Conservation (phyloP, 1,140 invertebrate genomes). For the Hycleus cichorii region DNA sequence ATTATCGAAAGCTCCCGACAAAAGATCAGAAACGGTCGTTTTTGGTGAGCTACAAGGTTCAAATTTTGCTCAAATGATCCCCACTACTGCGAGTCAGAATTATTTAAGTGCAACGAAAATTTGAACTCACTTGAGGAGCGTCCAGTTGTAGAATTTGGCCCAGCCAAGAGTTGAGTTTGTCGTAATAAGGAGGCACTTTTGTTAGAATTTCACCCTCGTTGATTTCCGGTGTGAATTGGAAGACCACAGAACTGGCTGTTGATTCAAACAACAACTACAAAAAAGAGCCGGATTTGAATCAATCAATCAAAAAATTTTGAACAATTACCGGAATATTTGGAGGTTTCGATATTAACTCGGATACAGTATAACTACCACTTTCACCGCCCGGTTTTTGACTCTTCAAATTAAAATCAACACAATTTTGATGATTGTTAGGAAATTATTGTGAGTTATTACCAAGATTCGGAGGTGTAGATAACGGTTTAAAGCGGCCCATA, state of each 20-base stretch:
- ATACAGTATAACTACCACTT: slow-evolving; percentile 53
- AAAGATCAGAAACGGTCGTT: no score
- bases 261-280: slow-evolving; percentile 69
- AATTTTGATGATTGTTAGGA: neutral
- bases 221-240: slow-evolving; percentile 73
- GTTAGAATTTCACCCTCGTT: slow-evolving; percentile 44
- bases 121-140: slow-evolving; percentile 46
- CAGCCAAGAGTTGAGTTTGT: slow-evolving; percentile 90
- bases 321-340: slow-evolving; percentile 52
- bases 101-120: no score
- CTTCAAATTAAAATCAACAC: slow-evolving; percentile 41
- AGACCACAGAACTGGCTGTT: slow-evolving; percentile 75
- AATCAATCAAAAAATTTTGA: slow-evolving; percentile 30
- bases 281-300: slow-evolving; percentile 20
- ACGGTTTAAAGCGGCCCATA: slow-evolving; percentile 64
- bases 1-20: no score
- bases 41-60: no score
- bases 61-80: no score
- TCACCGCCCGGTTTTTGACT: slow-evolving; percentile 65
- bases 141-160: slow-evolving; percentile 89
- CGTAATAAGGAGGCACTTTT: slow-evolving; percentile 69
- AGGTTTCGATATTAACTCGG: slow-evolving; percentile 57
- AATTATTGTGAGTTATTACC: slow-evolving; percentile 47
- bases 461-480: slow-evolving; percentile 64
- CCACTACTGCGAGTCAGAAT: no score